A percentile compares a stretch with the other conserved stretches of the same genome.
phyloP scores from a whole-genome alignment of 2,888 invertebrate genomes.

The Dynastes maya region DNA sequence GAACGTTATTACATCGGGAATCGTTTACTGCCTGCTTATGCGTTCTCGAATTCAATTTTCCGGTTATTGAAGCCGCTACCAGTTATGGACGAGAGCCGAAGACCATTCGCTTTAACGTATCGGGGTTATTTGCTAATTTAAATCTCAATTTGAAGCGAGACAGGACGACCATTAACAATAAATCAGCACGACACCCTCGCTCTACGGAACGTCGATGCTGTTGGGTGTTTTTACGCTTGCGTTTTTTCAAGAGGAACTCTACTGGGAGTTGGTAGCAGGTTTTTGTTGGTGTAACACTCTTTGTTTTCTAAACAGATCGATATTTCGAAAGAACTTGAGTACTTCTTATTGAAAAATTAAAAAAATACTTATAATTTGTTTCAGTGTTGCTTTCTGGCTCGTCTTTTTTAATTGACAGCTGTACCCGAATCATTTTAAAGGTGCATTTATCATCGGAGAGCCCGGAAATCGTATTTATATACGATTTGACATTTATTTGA shows the following conservation, averaged over 20 bases:
- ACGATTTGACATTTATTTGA: no score
- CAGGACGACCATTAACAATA: slow-evolving; percentile 70
- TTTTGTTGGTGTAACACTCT: no score
- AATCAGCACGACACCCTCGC: slow-evolving; percentile 69
- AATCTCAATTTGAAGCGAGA: slow-evolving; percentile 71
- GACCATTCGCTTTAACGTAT: slow-evolving; percentile 62
- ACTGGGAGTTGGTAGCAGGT: no score
- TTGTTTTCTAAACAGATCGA: no score
- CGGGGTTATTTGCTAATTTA: slow-evolving; percentile 68
- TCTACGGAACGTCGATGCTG: slow-evolving; percentile 33
- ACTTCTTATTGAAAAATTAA: no score
- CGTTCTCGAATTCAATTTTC: slow-evolving; percentile 70
- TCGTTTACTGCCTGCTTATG: slow-evolving; percentile 48
- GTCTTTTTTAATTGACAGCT: no score
- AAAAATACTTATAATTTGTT: no score
- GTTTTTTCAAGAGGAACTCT: neutral
- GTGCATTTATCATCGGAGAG: no score
- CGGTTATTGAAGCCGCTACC: slow-evolving; percentile 68
- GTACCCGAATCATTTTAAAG: no score
- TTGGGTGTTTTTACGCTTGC: slow-evolving; percentile 16
- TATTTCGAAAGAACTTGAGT: no score
- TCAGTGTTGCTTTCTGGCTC: no score
- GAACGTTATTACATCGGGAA: neutral
- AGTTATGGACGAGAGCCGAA: slow-evolving; percentile 51
- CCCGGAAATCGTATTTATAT: no score